Percentiles rank a stretch among this genome's conserved stretches.
Conservation (phyloP, 2,888 invertebrate species). For the Octodonta nipae region DNA sequence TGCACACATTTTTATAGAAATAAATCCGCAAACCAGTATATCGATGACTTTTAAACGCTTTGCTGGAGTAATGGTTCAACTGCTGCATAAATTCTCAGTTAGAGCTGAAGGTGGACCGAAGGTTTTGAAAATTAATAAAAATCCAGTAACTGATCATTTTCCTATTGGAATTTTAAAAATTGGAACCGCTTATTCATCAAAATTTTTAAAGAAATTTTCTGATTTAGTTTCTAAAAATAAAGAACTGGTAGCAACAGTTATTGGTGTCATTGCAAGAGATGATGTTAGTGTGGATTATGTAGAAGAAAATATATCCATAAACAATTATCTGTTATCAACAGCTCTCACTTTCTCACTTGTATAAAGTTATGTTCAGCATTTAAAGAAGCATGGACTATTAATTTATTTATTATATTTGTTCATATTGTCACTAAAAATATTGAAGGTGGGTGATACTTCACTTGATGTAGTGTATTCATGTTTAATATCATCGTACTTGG, state of each 20-base stretch:
- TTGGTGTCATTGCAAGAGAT: slow-evolving; percentile 97
- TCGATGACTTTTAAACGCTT: slow-evolving; percentile 94
- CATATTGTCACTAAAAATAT: too few relatives aligned
- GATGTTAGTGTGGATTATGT: slow-evolving; percentile 77
- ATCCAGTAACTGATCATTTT: slow-evolving; percentile 85
- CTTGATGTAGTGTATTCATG: too few relatives aligned
- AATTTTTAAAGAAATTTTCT: slow-evolving; percentile 45
- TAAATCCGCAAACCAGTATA: slow-evolving; percentile 93
- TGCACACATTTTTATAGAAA: slow-evolving; percentile 88
- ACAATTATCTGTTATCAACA: slow-evolving; percentile 91
- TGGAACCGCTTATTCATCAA: slow-evolving; percentile 78
- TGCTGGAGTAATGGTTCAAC: slow-evolving; percentile 92
- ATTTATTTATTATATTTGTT: too few relatives aligned
- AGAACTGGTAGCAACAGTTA: slow-evolving; percentile 73
- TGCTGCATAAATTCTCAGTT: slow-evolving; percentile 87
- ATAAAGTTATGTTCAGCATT: slow-evolving; percentile 88
- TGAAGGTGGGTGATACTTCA: too few relatives aligned
- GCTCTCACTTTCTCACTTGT: slow-evolving; percentile 93
- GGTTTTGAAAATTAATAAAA: slow-evolving; percentile 88
- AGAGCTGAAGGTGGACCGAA: slow-evolving; percentile 82
- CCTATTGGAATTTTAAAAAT: slow-evolving; percentile 88
- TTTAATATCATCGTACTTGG: too few relatives aligned
- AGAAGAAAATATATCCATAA: slow-evolving; percentile 82
- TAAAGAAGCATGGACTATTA: slow-evolving; percentile 82
- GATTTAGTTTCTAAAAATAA: slow-evolving; percentile 69